Conservation (phyloP, 2,113 vertebrate genomes). For the Myotis lucifugus region DNA sequence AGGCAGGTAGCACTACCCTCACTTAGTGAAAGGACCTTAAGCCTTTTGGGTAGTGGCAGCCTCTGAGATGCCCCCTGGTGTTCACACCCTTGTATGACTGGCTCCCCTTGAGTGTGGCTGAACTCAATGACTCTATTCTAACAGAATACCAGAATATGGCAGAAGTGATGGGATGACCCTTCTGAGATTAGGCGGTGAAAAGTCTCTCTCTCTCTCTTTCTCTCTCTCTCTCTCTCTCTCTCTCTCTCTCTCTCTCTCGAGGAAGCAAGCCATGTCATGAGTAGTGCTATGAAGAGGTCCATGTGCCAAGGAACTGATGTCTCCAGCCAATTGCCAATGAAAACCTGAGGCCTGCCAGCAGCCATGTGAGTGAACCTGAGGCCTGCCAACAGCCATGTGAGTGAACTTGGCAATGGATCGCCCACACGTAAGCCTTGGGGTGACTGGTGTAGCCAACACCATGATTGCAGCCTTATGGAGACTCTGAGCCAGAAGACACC, state of each 20-base stretch:
- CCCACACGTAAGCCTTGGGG: background rate
- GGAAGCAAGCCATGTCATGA: background rate
- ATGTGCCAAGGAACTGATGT: background rate
- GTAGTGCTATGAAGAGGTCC: background rate
- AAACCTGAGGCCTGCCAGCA: background rate
- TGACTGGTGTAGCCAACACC: background rate
- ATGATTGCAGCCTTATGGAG: background rate
- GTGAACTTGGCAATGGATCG: background rate
- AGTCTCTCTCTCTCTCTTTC: background rate
- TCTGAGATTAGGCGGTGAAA: background rate
- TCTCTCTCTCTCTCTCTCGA: background rate
- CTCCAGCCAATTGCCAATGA: background rate
- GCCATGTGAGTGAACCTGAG: background rate
- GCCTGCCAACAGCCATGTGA: rapidly evolving
- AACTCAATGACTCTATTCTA: background rate
- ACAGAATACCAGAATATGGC: background rate
- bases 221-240: background rate
- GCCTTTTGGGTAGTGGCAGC: background rate
- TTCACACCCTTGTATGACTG: background rate
- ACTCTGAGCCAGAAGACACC: background rate
- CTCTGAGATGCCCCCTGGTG: background rate
- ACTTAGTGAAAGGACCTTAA: background rate
- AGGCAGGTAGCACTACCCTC: background rate
- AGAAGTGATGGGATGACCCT: background rate
- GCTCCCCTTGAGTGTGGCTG: background rate